A percentile compares a stretch with the other conserved stretches of the same genome.
Evolutionary conservation across 2,113 vertebrate species (phyloP).

Genomic region (Elachura formosa): DNA sequence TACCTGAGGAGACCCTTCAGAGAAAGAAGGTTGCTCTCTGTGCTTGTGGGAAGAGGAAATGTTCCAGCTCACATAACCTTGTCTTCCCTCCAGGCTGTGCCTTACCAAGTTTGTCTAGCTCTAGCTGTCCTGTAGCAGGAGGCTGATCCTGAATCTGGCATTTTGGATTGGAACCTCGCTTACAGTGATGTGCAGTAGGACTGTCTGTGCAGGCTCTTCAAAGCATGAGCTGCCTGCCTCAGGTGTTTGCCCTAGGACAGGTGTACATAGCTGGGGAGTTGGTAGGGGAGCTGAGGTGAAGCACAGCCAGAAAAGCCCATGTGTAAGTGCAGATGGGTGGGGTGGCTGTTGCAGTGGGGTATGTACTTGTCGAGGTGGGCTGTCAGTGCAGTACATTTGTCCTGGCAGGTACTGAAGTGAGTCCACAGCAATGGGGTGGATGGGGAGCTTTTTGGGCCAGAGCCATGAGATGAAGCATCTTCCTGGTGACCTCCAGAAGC

Average conservation of each 20-base stretch:
- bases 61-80: not conserved
- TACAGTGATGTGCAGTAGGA: not conserved
- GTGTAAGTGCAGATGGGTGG: not conserved
- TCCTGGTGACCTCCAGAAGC: not conserved
- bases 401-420: not conserved
- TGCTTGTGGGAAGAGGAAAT: not conserved
- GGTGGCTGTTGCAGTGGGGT: not conserved
- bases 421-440: not conserved
- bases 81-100: not conserved
- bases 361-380: accelerated
- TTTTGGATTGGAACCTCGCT: not conserved
- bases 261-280: accelerated
- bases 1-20: not conserved
- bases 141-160: not conserved
- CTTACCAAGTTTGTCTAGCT: slow-evolving; percentile 6
- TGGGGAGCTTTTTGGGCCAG: not conserved
- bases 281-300: not conserved
- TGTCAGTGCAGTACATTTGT: not conserved
- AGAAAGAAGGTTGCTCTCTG: not conserved
- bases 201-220: not conserved
- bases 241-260: not conserved
- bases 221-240: not conserved
- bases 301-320: not conserved
- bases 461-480: not conserved
- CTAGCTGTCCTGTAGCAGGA: not conserved